Evolutionary conservation across 2,797 vertebrate genomes (phyloP).

Genomic region (Trichosurus vulpecula): DNA sequence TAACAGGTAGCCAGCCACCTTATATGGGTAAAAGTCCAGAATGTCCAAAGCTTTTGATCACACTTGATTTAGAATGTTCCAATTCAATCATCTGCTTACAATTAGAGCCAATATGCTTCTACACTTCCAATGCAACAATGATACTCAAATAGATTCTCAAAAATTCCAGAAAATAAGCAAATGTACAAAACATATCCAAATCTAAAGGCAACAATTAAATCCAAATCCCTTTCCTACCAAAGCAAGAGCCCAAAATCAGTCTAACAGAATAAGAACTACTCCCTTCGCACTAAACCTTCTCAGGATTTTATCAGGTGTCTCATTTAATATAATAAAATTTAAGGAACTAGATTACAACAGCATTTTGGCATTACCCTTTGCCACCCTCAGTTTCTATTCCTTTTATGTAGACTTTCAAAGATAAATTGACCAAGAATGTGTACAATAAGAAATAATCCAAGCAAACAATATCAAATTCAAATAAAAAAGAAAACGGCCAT

Average conservation of each 20-base stretch:
- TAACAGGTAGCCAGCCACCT: neutral
- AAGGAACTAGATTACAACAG: neutral
- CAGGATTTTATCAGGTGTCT: slow-evolving; percentile 11
- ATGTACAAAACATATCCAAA: neutral
- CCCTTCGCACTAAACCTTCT: neutral
- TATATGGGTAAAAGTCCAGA: neutral
- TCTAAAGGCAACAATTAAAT: slow-evolving; percentile 47
- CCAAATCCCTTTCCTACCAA: slow-evolving; percentile 5
- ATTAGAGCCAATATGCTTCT: neutral
- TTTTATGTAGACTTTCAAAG: slow-evolving; percentile 35
- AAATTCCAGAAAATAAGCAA: slow-evolving; percentile 24
- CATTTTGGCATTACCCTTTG: neutral
- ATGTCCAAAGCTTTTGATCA: neutral
- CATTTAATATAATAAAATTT: slow-evolving; percentile 16
- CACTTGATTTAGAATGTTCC: slow-evolving; percentile 3
- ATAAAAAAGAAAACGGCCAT: slow-evolving; percentile 9
- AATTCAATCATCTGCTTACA: slow-evolving; percentile 13
- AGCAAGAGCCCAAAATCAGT: slow-evolving; percentile 3
- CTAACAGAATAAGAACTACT: neutral
- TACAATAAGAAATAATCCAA: slow-evolving; percentile 22
- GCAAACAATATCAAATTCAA: slow-evolving; percentile 26
- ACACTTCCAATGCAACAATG: neutral
- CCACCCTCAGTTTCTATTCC: slow-evolving; percentile 23
- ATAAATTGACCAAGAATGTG: slow-evolving; percentile 21
- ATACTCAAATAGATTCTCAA: slow-evolving; percentile 1